Conservation (phyloP, 2,888 invertebrate species). For the Epinotia bilunana region DNA sequence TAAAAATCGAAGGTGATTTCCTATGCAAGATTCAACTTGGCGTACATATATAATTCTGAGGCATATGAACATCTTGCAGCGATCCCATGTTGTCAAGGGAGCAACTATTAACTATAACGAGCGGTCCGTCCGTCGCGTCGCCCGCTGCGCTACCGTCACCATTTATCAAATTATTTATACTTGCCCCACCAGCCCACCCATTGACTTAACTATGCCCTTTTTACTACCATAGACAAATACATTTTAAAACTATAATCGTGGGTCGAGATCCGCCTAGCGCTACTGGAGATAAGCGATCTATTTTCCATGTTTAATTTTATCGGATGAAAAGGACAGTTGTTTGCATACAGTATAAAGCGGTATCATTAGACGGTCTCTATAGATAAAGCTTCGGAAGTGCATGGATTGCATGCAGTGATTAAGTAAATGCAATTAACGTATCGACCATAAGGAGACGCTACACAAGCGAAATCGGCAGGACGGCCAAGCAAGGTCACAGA, state of each 20-base stretch:
- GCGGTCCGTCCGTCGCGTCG: conserved; percentile 58
- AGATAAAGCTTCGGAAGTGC: conserved; percentile 23
- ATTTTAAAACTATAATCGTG: conserved; percentile 18
- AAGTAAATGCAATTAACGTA: conserved; percentile 8
- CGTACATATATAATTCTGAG: conserved; percentile 36
- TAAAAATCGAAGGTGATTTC: conserved; percentile 22
- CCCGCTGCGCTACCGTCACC: conserved; percentile 72
- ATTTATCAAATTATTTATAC: conserved; percentile 78
- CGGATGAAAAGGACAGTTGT: conserved; percentile 12
- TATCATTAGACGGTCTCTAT: conserved; percentile 9
- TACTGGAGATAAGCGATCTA: conserved; percentile 33
- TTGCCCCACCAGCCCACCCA: conserved; percentile 52
- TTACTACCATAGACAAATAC: conserved; percentile 30
- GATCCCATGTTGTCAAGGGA: conserved; percentile 39
- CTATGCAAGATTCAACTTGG: not conserved
- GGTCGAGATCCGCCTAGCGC: conserved; percentile 28
- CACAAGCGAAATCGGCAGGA: too few relatives aligned
- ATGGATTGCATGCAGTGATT: conserved; percentile 1
- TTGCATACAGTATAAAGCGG: conserved; percentile 12
- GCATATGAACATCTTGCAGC: conserved; percentile 42
- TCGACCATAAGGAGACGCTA: not conserved
- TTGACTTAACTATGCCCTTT: conserved; percentile 42
- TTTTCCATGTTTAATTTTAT: conserved; percentile 26
- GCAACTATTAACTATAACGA: conserved; percentile 59
- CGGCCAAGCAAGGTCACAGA: too few relatives aligned